Conservation (phyloP, 2,113 vertebrate genomes). For the Eulacestoma nigropectus region DNA sequence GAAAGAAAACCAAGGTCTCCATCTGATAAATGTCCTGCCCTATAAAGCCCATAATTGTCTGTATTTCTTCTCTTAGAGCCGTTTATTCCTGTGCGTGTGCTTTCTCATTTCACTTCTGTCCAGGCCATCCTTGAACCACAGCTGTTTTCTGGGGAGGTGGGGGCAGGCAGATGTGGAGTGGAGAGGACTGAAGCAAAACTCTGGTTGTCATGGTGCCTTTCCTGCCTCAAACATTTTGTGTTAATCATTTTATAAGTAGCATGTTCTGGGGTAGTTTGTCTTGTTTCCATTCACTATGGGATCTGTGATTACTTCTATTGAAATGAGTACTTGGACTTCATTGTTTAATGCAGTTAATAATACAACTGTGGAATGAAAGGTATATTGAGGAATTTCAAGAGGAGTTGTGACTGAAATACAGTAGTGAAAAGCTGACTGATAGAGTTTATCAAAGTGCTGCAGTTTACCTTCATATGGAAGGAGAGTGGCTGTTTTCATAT, state of each 20-base stretch:
- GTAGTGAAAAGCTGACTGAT: slow-evolving; percentile 26
- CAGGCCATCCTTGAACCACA: neutral
- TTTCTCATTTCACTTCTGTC: neutral
- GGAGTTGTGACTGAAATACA: slow-evolving; percentile 23
- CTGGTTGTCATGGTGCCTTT: neutral
- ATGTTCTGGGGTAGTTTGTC: neutral
- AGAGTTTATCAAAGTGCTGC: slow-evolving; percentile 50
- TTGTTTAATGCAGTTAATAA: slow-evolving; percentile 11
- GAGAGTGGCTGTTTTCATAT: slow-evolving; percentile 55
- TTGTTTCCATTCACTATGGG: neutral
- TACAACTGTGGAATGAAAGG: neutral
- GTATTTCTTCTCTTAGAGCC: neutral
- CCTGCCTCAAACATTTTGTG: neutral
- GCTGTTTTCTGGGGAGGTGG: neutral
- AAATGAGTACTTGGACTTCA: neutral
- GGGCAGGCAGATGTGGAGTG: neutral
- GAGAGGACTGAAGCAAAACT: neutral
- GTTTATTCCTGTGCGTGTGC: neutral
- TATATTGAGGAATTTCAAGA: slow-evolving; percentile 29
- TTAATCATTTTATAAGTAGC: neutral
- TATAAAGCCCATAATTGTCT: neutral
- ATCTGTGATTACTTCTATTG: neutral
- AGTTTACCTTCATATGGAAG: slow-evolving; percentile 25
- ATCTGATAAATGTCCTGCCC: neutral
- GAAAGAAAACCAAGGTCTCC: neutral